Percentiles rank a stretch among this genome's conserved stretches.
Conservation (phyloP, 2,888 invertebrate genomes). For the Proisotoma minuta region DNA sequence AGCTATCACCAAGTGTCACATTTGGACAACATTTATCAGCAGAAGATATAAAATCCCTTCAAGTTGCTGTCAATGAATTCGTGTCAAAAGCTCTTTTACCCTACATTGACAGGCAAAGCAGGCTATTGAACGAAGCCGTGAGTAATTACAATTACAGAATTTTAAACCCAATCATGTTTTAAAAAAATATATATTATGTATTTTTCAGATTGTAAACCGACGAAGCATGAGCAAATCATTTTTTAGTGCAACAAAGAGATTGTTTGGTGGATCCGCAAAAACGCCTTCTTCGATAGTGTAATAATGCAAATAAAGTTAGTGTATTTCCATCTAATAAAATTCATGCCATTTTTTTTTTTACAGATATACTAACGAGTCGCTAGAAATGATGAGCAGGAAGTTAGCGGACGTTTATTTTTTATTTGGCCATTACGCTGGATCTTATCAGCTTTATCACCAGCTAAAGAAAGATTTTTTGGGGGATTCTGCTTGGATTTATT, state of each 20-base stretch:
- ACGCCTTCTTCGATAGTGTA: slow-evolving; percentile 67
- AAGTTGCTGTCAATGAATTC: slow-evolving; percentile 81
- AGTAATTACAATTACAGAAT: slow-evolving; percentile 44
- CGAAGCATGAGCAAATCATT: slow-evolving; percentile 90
- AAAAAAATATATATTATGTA: slow-evolving; percentile 26
- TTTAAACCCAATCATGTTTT: background rate
- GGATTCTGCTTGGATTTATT: slow-evolving; percentile 95
- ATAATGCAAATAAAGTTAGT: slow-evolving; percentile 47
- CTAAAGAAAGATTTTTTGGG: slow-evolving; percentile 96
- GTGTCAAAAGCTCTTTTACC: slow-evolving; percentile 79
- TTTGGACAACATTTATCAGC: slow-evolving; percentile 67
- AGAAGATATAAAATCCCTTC: slow-evolving; percentile 78
- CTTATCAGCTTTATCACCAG: slow-evolving; percentile 89
- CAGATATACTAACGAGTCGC: slow-evolving; percentile 51
- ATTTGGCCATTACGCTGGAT: slow-evolving; percentile 87
- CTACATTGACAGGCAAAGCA: slow-evolving; percentile 84
- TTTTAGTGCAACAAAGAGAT: slow-evolving; percentile 88
- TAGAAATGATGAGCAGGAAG: slow-evolving; percentile 86
- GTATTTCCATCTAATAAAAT: background rate
- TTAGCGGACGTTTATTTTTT: slow-evolving; percentile 93
- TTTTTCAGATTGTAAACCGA: slow-evolving; percentile 57
- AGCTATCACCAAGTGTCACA: background rate
- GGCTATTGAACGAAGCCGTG: slow-evolving; percentile 70
- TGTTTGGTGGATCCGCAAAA: slow-evolving; percentile 66
- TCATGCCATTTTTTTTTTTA: slow-evolving; percentile 11